These are phyloP conservation scores for Heteromyza rotundicornis DNA, from an alignment of 2,888 invertebrate species.

Conservation along the genomic window DNA sequence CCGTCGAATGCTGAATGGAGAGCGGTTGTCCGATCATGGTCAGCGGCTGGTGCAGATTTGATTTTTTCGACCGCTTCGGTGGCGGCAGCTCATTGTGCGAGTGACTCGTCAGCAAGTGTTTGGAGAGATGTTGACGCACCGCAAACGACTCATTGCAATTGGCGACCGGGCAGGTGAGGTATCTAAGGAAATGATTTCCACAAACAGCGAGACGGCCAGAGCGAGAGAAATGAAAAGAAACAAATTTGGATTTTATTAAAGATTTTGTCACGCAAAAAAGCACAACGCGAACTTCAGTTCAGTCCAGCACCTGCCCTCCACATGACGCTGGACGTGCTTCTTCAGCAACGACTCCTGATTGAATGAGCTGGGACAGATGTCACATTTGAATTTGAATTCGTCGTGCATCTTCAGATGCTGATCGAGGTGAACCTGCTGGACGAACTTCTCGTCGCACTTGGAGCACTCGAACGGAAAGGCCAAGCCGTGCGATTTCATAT, in stretches of 20 bases:
- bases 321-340: constrained; percentile 62
- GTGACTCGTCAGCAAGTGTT: constrained; percentile 62
- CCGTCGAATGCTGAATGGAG: constrained; percentile 59
- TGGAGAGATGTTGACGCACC: constrained; percentile 62
- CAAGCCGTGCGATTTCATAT: constrained; percentile 62
- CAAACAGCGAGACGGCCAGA: neutral
- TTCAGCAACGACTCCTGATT: constrained; percentile 62
- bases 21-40: constrained; percentile 61
- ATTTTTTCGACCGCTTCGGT: constrained; percentile 61
- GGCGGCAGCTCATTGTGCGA: constrained; percentile 62
- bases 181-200: constrained; percentile 38
- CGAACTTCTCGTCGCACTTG: constrained; percentile 62
- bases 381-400: constrained; percentile 62
- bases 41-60: constrained; percentile 56
- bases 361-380: constrained; percentile 62
- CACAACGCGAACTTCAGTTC: constrained; percentile 15
- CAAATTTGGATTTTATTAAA: neutral
- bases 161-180: constrained; percentile 61
- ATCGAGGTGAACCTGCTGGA: constrained; percentile 61
- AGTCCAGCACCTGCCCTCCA: constrained; percentile 59
- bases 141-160: constrained; percentile 62
- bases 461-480: constrained; percentile 61
- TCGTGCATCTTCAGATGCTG: constrained; percentile 63
- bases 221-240: neutral
- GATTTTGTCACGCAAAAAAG: neutral